Percentiles rank a stretch among this genome's conserved stretches.
These are phyloP conservation scores for Chrosomus eos DNA, from an alignment of 2,797 vertebrate species.

Conservation along the genomic window DNA sequence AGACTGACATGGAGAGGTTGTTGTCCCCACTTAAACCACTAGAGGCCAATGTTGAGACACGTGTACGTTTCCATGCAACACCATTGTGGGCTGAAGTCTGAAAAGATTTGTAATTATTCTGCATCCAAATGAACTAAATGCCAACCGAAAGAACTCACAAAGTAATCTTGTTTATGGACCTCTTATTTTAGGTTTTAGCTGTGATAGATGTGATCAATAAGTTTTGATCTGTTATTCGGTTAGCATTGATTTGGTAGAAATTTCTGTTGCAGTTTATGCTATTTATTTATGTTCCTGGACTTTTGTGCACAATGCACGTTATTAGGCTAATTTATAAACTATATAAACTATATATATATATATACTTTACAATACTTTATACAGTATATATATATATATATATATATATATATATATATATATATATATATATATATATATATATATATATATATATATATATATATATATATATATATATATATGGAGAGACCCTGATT, in stretches of 20 bases:
- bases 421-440: too few relatives aligned
- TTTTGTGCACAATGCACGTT: neutral
- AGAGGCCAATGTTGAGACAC: constrained; percentile 34
- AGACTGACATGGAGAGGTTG: neutral
- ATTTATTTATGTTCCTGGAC: neutral
- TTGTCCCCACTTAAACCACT: neutral
- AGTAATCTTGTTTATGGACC: neutral
- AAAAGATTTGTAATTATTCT: neutral
- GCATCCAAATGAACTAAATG: neutral
- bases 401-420: too few relatives aligned
- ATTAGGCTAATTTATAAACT: too few relatives aligned
- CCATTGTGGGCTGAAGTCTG: neutral
- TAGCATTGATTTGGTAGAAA: neutral
- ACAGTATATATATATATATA: too few relatives aligned
- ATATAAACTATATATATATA: too few relatives aligned
- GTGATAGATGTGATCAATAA: neutral
- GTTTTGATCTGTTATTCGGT: neutral
- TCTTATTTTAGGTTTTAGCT: neutral
- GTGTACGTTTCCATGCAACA: neutral
- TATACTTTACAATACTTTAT: too few relatives aligned
- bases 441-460: too few relatives aligned
- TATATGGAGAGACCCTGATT: too few relatives aligned
- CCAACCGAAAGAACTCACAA: neutral
- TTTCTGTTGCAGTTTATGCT: neutral
- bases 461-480: too few relatives aligned